Evolutionary conservation across 2,797 vertebrate genomes (phyloP), one percentile per base, ranked within the genome.

Genomic region (Pangasius krempfi): DNA sequence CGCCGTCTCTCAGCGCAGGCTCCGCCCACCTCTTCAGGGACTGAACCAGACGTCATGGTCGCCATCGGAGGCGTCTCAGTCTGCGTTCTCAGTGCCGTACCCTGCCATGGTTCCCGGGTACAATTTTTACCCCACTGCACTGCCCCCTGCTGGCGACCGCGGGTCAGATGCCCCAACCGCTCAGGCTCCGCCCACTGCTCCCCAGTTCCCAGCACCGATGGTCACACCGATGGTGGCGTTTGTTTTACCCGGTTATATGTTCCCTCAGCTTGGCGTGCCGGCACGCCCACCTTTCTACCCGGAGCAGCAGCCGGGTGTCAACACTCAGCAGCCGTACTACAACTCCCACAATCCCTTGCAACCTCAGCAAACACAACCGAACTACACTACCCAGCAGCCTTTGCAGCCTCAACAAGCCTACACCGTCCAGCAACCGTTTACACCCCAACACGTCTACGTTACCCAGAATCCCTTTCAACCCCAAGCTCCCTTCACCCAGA

Each of bases 31-130:
- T 0, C 96, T 98, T 0, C 93, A 96, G 79, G 97, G 97, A 85
- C 96, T 98, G 87, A 98, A 97, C 79, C 92, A 97, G 79, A 98
- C 97, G 0, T 97, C 97, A 1, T 99, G 98, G 98, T 98, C 98
- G 0, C 97, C 96, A 0, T 98, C 97, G 0, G 97, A 98, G 87
- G 94, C 97, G 0, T 98, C 97, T 0, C 97, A 96, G 92, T 97
- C 97, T 0, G 97, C 97, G 85, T 97, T 96, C 83, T 97, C 96
- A 0, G 78, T 96, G 75, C 96, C 98, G 37, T 98, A 97, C 92
- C 96, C 97, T 0, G 40, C 96, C 1, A 92, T 97, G 30, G 93
- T 97, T 93, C 96, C 98, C 73, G 94, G 96, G 0, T 98, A 97
- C 91, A 95, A 97, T 0, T 94, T 99, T 64, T 98, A 97, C 90